Evolutionary conservation across 2,797 vertebrate genomes (phyloP), one percentile per base, ranked within the genome.

Genomic region (Dryobates pubescens): DNA sequence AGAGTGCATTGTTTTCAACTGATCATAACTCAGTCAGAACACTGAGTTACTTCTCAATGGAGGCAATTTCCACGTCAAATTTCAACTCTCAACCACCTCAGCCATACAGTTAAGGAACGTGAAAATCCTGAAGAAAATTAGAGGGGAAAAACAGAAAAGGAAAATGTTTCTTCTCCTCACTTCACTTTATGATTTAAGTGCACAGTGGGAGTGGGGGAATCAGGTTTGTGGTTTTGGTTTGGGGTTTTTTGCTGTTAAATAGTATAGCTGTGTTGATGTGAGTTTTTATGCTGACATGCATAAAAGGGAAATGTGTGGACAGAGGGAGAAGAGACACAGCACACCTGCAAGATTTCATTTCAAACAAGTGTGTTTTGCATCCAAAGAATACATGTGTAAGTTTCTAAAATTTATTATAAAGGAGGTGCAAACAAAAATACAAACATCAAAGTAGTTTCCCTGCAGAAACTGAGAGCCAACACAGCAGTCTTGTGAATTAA

Each of bases 71-170:
- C 45, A 58, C 5, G 1, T 78, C 87, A 92, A 26, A 93, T 88
- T 88, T 89, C 17, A 80, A 54, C 74, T 57, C 56, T 51, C 61
- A 73, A 45, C 56, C 47, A 45, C 56, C 80, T 88, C 6, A 69
- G 67, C 45, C 75, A 56, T 6, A 34, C 67, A 81, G 71, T 47
- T 59, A 82, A 78, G 30, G n/a, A 69, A 92, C 26, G 20, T 0
- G 13, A 88, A 92, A 83, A 62, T 38, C 70, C 90, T 41, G 26
- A 54, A 75, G 59, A 67, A 90, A 91, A 86, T 43, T 24, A 62
- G 36, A 69, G 34, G 34, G 34, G n/a, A 32, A 72, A 92, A 89
- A 71, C 24, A 63, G 22, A 8, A 56, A 24, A 45, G 17, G 54
- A 32, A 73, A 89, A 45, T 26, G 15, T 41, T 91, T 76, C 19